Evolutionary conservation across 1,140 invertebrate species (phyloP).

Genomic region (Drosophila guanche): DNA sequence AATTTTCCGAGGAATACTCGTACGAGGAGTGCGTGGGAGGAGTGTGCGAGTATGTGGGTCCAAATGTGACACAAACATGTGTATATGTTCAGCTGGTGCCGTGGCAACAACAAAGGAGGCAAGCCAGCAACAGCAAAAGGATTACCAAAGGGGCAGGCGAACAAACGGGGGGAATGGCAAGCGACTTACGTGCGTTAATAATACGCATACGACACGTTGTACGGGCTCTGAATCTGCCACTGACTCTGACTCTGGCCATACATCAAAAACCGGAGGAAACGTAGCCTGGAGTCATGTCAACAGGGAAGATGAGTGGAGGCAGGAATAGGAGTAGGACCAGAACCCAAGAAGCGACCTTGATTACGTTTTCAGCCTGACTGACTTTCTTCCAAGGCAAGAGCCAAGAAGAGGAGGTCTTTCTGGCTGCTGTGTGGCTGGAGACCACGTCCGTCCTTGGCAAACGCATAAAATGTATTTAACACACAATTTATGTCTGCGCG

Average conservation of each 20-base stretch:
- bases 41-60: slow-evolving; percentile 45
- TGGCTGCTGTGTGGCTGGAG: no score
- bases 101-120: slow-evolving; percentile 44
- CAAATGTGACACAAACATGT: slow-evolving; percentile 80
- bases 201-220: slow-evolving; percentile 74
- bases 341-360: slow-evolving; percentile 58
- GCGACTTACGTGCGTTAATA: slow-evolving; percentile 73
- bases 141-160: slow-evolving; percentile 49
- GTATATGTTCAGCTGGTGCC: slow-evolving; percentile 73
- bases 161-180: slow-evolving; percentile 3
- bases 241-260: slow-evolving; percentile 51
- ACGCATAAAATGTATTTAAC: slow-evolving; percentile 82
- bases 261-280: slow-evolving; percentile 53
- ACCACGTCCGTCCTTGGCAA: slow-evolving; percentile 41
- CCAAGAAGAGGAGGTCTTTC: background rate
- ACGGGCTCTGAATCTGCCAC: slow-evolving; percentile 26
- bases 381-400: slow-evolving; percentile 37
- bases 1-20: slow-evolving; percentile 13
- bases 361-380: slow-evolving; percentile 75
- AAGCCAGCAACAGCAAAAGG: slow-evolving; percentile 62
- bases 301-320: slow-evolving; percentile 20
- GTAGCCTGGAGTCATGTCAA: slow-evolving; percentile 51
- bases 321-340: background rate
- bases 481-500: slow-evolving; percentile 79
- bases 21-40: slow-evolving; percentile 4